Evolutionary conservation across 2,113 vertebrate species (phyloP).

Genomic region (Falco punctatus): DNA sequence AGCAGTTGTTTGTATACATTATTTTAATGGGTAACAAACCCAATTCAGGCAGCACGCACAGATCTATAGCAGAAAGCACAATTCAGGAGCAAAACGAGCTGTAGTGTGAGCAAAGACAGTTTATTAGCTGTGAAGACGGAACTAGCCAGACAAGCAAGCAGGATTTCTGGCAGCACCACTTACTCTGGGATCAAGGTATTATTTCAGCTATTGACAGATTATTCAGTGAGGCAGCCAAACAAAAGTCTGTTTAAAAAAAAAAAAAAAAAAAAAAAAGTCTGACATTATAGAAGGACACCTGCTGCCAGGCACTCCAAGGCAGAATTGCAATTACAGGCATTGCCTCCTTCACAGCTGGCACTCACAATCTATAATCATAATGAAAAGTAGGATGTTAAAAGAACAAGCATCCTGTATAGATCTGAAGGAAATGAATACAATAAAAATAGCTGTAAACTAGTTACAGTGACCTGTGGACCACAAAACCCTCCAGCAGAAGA

Average conservation of each 20-base stretch:
- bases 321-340: neutral
- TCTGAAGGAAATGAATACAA: neutral
- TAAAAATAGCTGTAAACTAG: neutral
- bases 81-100: neutral
- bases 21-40: neutral
- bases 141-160: neutral
- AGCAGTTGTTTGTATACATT: neutral
- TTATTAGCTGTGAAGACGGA: neutral
- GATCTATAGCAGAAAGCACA: neutral
- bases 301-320: neutral
- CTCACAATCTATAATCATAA: neutral
- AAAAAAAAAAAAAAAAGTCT: neutral
- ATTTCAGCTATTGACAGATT: neutral
- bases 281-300: neutral
- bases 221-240: neutral
- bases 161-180: neutral
- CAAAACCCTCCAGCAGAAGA: neutral
- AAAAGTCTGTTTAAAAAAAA: neutral
- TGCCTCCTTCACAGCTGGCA: slow-evolving; percentile 33
- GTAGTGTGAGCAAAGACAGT: neutral
- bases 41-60: accelerated
- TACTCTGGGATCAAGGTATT: neutral
- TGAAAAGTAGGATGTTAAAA: neutral
- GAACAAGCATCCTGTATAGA: neutral
- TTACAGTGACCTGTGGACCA: neutral